Evolutionary conservation across 2,113 vertebrate species (phyloP), one percentile per base, ranked within the genome.

Genomic region (Trichechus manatus): DNA sequence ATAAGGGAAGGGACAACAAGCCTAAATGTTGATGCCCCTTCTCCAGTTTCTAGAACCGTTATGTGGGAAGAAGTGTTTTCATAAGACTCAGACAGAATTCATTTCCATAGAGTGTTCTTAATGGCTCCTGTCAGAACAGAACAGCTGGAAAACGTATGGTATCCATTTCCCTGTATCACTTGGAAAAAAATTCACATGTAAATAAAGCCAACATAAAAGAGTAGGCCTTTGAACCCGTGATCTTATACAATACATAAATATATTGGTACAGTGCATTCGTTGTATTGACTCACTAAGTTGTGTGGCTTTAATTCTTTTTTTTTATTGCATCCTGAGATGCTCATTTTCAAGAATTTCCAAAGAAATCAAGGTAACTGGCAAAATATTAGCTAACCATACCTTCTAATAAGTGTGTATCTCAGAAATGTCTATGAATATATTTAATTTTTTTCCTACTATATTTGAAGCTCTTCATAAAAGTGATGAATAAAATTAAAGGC

Each of bases 151-250:
- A 99, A 98, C 99, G 99, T 99, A 98, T 99, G 99, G 98, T 98
- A 99, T 99, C 98, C 98, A 99, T 99, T 99, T 98, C 98, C 98
- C 98, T 98, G 97, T 99, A 99, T 99, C 98, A 98, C 98, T 99
- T 99, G 98, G 98, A 98, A 99, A 99, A 99, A 99, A 99, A 98
- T 98, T 98, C 98, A 98, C 98, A 98, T 99, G 98, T 99, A 99
- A 99, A 99, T 99, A 99, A 99, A 99, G 98, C 98, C 97, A 98
- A 98, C 98, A 98, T 99, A 98, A 99, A 99, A 99, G 98, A 98
- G 92, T 97, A 98, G 97, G 98, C 98, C 97, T 99, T 98, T 99
- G 98, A 99, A 99, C 98, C 95, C 93, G 90, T 59, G 96, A 98
- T 98, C 98, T 98, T 98, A 98, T 97, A 98, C 96, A 98, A 98